Evolutionary conservation across 2,888 invertebrate species (phyloP).

Genomic region (Yponomeuta evonymella): DNA sequence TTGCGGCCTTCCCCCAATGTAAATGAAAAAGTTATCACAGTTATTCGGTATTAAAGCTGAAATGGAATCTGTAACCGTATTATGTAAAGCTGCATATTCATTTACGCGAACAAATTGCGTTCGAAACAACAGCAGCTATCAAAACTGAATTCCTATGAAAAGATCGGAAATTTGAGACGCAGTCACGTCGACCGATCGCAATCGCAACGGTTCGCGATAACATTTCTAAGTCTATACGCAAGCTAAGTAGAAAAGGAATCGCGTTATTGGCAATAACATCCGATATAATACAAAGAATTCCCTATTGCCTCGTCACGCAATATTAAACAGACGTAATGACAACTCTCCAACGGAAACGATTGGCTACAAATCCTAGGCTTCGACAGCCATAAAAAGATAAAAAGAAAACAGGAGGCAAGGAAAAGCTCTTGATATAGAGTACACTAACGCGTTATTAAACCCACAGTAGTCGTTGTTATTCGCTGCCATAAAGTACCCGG

Average conservation of each 20-base stretch:
- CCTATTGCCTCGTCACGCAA: not conserved
- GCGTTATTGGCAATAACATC: constrained; percentile 1
- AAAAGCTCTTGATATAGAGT: not conserved
- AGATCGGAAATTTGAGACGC: no score
- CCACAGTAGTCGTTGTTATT: not conserved
- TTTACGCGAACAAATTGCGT: no score
- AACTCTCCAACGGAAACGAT: not conserved
- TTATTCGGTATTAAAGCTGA: not conserved
- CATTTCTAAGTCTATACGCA: not conserved
- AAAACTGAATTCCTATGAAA: no score
- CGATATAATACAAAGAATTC: constrained; percentile 3
- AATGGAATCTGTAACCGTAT: not conserved
- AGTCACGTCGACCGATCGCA: no score
- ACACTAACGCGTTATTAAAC: not conserved
- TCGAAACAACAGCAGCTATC: no score
- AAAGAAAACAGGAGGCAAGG: not conserved
- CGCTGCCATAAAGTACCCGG: not conserved
- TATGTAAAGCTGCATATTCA: no score
- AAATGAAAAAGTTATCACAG: not conserved
- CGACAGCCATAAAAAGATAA: not conserved
- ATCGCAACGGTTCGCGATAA: not conserved
- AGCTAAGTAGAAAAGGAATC: not conserved
- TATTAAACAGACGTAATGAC: constrained; percentile 3
- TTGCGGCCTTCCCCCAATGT: not conserved
- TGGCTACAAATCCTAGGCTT: not conserved